Base-by-base conservation (phyloP, 2,113 vertebrate genomes). In the Nycticryphes semicollaris region DNA sequence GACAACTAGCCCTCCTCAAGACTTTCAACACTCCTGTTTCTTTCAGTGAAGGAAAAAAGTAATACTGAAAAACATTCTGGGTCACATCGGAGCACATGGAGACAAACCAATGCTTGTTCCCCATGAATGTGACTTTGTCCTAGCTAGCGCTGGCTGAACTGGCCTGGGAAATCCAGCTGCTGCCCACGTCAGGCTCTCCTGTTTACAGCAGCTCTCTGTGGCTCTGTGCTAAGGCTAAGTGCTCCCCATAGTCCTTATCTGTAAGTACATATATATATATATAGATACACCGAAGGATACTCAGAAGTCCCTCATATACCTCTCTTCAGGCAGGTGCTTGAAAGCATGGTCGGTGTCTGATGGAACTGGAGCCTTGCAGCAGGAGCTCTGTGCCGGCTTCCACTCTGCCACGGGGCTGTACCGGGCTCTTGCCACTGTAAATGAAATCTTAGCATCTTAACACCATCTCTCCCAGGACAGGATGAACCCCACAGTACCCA, bases 11-110 rank as follows among this genome's bases (percentile, higher is more conserved):
- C 28, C 56, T 64, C 24, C 78, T 75, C 90, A 47, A 37, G 39
- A 56, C 56, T 90, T 88, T 25, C 76, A 84, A 56, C 10, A 28
- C 3, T 62, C 77, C 69, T 27, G 22, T 68, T 94, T 57, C 69
- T 73, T 85, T 37, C 33, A 74, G 70, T 84, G 82, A 91, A 96
- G 27, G 39, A 66, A 96, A 96, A 90, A 94, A 67, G 37, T 45
- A 90, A 91, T 33, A 62, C 41, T 33, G 54, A 62, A 64, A 90
- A 92, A 57, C 16, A 48, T 89, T 69, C 39, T 37, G 66, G 48
- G 59, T 85, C 94, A 69, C 51, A 89, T 54, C 84, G 89, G 62
- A 94, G 87, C 57, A 89, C 67, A 84, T 12, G 21, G 62, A 93
- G 48, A 97, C 93, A 96, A 90, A 83, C 39, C 0, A 0, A 47